phyloP scores from a whole-genome alignment of 2,888 invertebrate genomes.

The Drosophila austrosaltans region DNA sequence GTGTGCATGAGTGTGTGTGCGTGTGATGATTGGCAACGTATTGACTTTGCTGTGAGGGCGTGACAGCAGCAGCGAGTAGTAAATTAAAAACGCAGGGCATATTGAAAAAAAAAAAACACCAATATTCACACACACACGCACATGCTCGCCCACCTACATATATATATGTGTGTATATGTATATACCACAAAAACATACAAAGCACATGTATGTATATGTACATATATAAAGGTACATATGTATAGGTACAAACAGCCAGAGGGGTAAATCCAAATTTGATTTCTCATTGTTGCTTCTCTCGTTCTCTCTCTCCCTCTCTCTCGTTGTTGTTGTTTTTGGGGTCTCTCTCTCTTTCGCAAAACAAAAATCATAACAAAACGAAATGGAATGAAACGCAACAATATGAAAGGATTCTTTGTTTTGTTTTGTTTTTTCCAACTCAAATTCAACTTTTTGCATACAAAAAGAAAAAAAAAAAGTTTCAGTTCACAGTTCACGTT shows the following conservation, averaged over 20 bases:
- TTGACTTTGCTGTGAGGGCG: conserved; percentile 17
- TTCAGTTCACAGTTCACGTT: no score
- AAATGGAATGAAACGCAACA: neutral
- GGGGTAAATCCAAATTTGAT: conserved; percentile 12
- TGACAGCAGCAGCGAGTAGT: conserved; percentile 4
- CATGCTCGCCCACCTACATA: no score
- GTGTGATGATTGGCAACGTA: conserved; percentile 25
- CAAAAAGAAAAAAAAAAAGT: neutral
- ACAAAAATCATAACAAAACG: neutral
- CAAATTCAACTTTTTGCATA: conserved; percentile 5
- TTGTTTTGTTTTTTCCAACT: neutral
- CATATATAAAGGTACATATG: no score
- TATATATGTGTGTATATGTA: neutral
- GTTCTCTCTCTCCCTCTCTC: neutral
- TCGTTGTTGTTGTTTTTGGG: neutral
- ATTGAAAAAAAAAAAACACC: conserved; percentile 2
- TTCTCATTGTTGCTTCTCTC: conserved; percentile 5
- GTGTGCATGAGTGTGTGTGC: neutral
- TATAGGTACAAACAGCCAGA: neutral
- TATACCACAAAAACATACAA: no score
- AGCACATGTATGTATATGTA: no score
- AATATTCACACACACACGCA: conserved; percentile 8
- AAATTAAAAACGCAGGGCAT: conserved; percentile 12
- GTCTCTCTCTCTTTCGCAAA: neutral
- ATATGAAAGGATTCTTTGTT: neutral